A percentile compares a stretch with the other conserved stretches of the same genome.
These are phyloP conservation scores for Polydrusus tereticollis DNA, from an alignment of 2,888 invertebrate genomes.

Conservation along the genomic window DNA sequence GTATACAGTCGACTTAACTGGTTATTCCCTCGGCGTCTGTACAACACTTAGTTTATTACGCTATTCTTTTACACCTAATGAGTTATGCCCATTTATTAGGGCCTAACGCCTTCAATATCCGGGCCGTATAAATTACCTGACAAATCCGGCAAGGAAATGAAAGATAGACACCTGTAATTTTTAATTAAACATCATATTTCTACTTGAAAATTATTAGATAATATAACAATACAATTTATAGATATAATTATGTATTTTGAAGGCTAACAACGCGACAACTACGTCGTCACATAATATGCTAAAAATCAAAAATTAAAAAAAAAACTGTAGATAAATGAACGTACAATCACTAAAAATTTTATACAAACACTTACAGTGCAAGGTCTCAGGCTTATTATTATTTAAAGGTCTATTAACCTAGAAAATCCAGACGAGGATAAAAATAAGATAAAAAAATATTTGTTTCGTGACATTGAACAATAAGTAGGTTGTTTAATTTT, in stretches of 20 bases:
- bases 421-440: slow-evolving; percentile 35
- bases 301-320: not conserved
- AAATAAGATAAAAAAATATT: slow-evolving; percentile 37
- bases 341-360: slow-evolving; percentile 1
- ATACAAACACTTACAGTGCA: slow-evolving; percentile 3
- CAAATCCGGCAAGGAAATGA: too few species aligned
- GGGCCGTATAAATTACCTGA: too few species aligned
- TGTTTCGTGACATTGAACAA: slow-evolving; percentile 36
- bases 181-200: not conserved
- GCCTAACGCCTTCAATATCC: too few species aligned
- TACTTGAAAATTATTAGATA: not conserved
- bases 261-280: too few species aligned
- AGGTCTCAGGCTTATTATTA: slow-evolving; percentile 20
- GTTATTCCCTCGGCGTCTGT: too few species aligned
- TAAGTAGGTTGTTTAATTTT: slow-evolving; percentile 43
- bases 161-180: too few species aligned
- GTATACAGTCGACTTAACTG: too few species aligned
- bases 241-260: too few species aligned
- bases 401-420: slow-evolving; percentile 41
- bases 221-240: too few species aligned
- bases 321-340: not conserved
- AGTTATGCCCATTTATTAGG: too few species aligned
- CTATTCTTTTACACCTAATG: too few species aligned
- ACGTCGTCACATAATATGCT: not conserved
- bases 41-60: too few species aligned